These are phyloP conservation scores for Eumeta japonica DNA, from an alignment of 1,140 invertebrate genomes.

Conservation along the genomic window DNA sequence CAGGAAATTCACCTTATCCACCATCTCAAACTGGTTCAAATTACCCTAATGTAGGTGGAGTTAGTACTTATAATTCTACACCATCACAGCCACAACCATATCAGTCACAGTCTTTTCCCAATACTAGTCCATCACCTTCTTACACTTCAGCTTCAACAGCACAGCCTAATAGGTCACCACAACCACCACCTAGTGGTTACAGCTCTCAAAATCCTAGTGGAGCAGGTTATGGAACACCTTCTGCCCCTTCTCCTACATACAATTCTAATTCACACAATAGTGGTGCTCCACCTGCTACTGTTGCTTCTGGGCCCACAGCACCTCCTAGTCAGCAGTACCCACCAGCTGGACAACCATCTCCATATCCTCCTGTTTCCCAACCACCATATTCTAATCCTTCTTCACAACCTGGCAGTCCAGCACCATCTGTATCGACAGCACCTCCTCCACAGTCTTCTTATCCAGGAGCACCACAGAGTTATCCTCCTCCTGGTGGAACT, in stretches of 20 bases:
- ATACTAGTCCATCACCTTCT: slow-evolving; percentile 46
- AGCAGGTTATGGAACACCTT: slow-evolving; percentile 50
- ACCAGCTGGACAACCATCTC: slow-evolving; percentile 41
- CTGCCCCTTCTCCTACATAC: slow-evolving; percentile 52
- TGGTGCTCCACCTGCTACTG: slow-evolving; percentile 35
- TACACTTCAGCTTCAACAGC: slow-evolving; percentile 51
- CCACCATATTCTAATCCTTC: slow-evolving; percentile 55
- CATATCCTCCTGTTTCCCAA: slow-evolving; percentile 47
- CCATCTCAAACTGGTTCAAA: slow-evolving; percentile 39
- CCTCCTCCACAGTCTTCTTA: slow-evolving; percentile 42
- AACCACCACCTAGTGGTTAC: slow-evolving; percentile 47
- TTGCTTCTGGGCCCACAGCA: slow-evolving; percentile 28
- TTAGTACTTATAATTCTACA: slow-evolving; percentile 47
- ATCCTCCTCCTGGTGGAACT: slow-evolving; percentile 43
- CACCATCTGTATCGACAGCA: slow-evolving; percentile 45
- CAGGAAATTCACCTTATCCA: slow-evolving; percentile 48
- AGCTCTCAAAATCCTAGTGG: slow-evolving; percentile 41
- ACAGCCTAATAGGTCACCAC: slow-evolving; percentile 53
- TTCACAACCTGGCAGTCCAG: slow-evolving; percentile 51
- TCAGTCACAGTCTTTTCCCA: slow-evolving; percentile 51
- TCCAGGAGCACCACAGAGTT: slow-evolving; percentile 43
- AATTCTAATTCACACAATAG: slow-evolving; percentile 50
- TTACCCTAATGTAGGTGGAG: slow-evolving; percentile 42
- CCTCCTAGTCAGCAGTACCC: slow-evolving; percentile 42
- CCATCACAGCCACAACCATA: slow-evolving; percentile 47